Base-by-base conservation (phyloP, 2,888 invertebrate genomes). In the Lasioglossum pauxillum region DNA sequence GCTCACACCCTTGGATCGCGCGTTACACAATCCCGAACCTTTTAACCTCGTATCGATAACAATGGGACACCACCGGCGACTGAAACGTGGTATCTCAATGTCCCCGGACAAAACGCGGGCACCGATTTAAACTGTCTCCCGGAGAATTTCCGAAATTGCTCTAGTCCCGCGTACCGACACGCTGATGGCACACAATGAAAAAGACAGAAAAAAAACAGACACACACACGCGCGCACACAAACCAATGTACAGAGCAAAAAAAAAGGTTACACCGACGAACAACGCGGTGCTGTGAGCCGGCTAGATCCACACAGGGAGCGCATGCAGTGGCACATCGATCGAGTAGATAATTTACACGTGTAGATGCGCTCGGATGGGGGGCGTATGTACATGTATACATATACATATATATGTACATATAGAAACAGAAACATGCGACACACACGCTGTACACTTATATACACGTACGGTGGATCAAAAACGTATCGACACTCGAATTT, bases 351-450 rank as follows among this genome's bases (percentile, higher is more conserved):
- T 41, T 41, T 41, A 71, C 71, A 71, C 41, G 38, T 69, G 35
- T 69, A 69, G 35, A 69, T 69, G 35, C 67, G 35, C 67, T 35
- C 35, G 31, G 64, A 31, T 16, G 64, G 64, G 31, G 5, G 31
- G 67, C 12, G 64, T 75, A 71, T 79, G 31, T 72, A 79, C 72
- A 14, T 44, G 67, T 46, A 49, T 49, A 67, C 23, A 49, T 27
- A 64, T 75, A 46, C 60, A 67, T 60, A 77, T 72, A 69, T 69
- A 69, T 60, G 69, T 69, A 83, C 38, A 49, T 46, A 80, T 80
- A 83, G 53, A 76, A 57, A 88, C 49, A 80, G 38, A 87, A 71
- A 76, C 87, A 89, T 89, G 89, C 89, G 85, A 85, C 86, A 90
- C 86, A 83, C 89, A 82, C 84, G 27, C 80, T 86, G 81, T 86